These are phyloP conservation scores for Brachionus sp. DNA, from an alignment of 1,140 invertebrate species.

Conservation along the genomic window DNA sequence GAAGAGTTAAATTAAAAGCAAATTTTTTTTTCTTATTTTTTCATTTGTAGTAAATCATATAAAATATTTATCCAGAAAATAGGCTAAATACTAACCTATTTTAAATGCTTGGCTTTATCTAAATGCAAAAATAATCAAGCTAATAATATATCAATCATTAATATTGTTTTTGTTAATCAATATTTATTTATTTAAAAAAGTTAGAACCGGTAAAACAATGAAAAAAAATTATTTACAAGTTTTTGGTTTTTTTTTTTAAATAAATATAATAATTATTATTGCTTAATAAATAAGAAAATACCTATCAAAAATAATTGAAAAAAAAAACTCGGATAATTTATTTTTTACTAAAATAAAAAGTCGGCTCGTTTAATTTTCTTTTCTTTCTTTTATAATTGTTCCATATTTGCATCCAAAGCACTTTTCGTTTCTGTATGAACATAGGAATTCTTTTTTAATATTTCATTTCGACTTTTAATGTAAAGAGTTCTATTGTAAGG, in stretches of 20 bases:
- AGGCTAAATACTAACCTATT: background rate
- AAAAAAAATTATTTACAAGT: background rate
- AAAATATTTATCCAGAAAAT: background rate
- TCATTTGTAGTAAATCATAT: background rate
- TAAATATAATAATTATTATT: background rate
- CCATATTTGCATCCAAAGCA: background rate
- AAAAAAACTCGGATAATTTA: background rate
- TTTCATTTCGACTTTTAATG: background rate
- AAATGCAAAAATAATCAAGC: background rate
- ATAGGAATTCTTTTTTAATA: background rate
- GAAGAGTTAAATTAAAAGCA: too few relatives aligned
- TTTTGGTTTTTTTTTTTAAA: background rate
- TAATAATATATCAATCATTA: background rate
- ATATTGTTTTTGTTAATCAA: background rate
- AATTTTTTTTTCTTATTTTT: background rate
- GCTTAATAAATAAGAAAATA: background rate
- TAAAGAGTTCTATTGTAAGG: slow-evolving; percentile 22
- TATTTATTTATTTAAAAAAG: background rate
- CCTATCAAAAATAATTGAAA: background rate
- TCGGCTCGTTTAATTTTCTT: background rate
- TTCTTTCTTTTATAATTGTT: background rate
- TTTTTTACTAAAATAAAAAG: background rate
- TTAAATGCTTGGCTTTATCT: background rate
- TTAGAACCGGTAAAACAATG: background rate
- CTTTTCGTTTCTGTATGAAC: background rate